Base-by-base conservation (phyloP, 2,113 vertebrate genomes). In the Psettodes erumei region DNA sequence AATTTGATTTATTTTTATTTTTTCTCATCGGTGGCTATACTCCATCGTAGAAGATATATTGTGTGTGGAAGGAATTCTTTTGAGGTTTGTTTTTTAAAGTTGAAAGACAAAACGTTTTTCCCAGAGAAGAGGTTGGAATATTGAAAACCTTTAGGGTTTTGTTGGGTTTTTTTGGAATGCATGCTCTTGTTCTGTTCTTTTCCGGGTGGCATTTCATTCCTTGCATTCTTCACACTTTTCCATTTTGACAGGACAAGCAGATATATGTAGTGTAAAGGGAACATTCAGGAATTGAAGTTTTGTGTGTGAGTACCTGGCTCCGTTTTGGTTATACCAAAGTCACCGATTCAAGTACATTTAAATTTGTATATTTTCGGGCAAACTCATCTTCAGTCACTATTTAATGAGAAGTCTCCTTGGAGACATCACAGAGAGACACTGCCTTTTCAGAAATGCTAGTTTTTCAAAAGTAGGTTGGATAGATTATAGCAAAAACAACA, bases 241-340 rank as follows among this genome's bases (percentile, higher is more conserved):
- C 40, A 47, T 77, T 84, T 65, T 35, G 10, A 64, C 64, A 42
- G 32, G 65, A 84, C 16, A 25, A 33, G 84, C 74, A 61, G 30
- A 64, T 64, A 47, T n/a, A 1, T 27, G 27, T 82, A 28, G 32
- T 69, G 81, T 62, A 43, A 88, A 85, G 68, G 54, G 79, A 86
- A 75, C 70, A 13, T 70, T 85, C 86, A 79, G 43, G 64, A 81
- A 67, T 40, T 12, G 53, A 82, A 33, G 69, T 72, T 54, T 54
- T 79, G 42, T 66, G 62, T 77, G 54, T 78, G 73, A 68, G 28
- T 60, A 19, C 58, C 65, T 54, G 16, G 45, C 48, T 86, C 61
- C 40, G 40, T 90, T 88, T 90, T 78, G 71, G 92, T 91, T 87
- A 92, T 90, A 93, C 94, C 94, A 94, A 94, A 94, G 93, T 92